Evolutionary conservation across 2,888 invertebrate species (phyloP), one percentile per base, ranked within the genome.

Genomic region (Suillia variegata): DNA sequence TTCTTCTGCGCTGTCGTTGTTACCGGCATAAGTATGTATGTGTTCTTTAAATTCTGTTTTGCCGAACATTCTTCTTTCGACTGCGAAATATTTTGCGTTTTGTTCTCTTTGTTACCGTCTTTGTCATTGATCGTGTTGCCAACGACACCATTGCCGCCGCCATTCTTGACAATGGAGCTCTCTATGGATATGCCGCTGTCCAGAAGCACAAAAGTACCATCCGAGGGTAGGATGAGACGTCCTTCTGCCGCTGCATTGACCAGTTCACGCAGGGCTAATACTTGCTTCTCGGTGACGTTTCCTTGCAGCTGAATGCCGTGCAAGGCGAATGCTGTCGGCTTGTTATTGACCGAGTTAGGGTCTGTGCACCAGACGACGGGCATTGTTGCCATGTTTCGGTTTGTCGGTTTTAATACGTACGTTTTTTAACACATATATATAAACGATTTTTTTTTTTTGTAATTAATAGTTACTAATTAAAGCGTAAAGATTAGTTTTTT

Each of bases 361-460:
- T 82, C 81, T 63, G 81, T 78, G 64, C 82, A 82, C 82, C 82
- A 82, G 54, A 82, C 83, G 54, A 82, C 83, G 34, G 82, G 82
- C 77, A 81, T 82, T 64, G 81, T 74, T 63, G 83, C 73, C 82
- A 81, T 82, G 17, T 45, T 45, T 17, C 38, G 38, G 6, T 31
- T 6, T 31, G 31, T 12, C 31, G 6, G 12, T 12, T 8, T 12
- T 31, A 12, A 31, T 12, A 8, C 6, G 38, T n/a, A 38, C 38
- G 4, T 26, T 8, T 38, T 38, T 10, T 10, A 12, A 38, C 38
- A 38, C 10, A 10, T 10, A n/a, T n/a, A n/a, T n/a, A n/a, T n/a
- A n/a, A n/a, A n/a, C n/a, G n/a, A n/a, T n/a, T n/a, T n/a, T n/a
- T n/a, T n/a, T n/a, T n/a, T n/a, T n/a, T n/a, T 38, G 38, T 38